These are phyloP conservation scores for Cephus runcator DNA, from an alignment of 2,888 invertebrate species.

Conservation along the genomic window DNA sequence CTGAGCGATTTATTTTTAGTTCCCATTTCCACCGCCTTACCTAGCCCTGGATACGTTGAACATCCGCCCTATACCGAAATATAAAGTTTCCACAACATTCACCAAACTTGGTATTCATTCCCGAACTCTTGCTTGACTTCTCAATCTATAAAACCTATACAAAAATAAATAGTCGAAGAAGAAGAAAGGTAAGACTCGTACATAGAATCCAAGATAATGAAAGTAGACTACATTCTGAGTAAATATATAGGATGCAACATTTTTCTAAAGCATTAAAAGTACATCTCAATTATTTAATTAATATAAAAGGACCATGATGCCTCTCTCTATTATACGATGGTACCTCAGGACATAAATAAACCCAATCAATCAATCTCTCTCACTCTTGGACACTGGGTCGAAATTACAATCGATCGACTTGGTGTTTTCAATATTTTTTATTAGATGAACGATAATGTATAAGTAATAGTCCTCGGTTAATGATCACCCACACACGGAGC, in stretches of 20 bases:
- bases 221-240: background rate
- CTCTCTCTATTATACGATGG: background rate
- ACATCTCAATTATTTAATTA: background rate
- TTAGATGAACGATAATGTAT: conserved; percentile 57
- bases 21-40: background rate
- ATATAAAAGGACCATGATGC: background rate
- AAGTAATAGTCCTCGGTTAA: conserved; percentile 14
- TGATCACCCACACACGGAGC: background rate
- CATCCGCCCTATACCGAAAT: background rate
- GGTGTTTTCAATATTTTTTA: conserved; percentile 50
- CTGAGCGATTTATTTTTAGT: conserved; percentile 1
- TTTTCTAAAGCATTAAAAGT: background rate
- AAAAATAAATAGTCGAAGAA: background rate
- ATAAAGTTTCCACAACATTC: background rate
- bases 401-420: background rate
- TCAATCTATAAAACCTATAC: background rate
- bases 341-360: background rate
- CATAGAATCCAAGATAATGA: background rate
- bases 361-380: background rate
- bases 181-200: background rate
- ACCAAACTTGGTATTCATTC: background rate
- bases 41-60: background rate
- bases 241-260: background rate
- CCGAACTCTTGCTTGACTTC: background rate
- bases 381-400: background rate